Base-by-base conservation (phyloP, 1,140 invertebrate genomes). In the Drosophila tropicalis region DNA sequence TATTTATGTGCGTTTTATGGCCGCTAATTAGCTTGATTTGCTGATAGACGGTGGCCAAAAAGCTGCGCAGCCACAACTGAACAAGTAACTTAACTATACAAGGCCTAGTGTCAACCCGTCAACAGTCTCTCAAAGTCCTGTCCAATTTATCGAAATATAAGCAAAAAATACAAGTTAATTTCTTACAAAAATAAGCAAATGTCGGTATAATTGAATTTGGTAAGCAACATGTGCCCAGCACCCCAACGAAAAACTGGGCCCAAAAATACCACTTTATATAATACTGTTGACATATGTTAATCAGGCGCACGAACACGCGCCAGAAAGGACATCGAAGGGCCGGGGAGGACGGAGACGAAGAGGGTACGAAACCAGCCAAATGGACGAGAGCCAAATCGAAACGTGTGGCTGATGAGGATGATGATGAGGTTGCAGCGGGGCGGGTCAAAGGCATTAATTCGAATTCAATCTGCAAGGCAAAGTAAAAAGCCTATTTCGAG, bases 221-320 rank as follows among this genome's bases (percentile, higher is more conserved):
- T 70, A 64, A 71, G 73, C 67, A 77, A 70, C 68, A 74, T 74
- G 67, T 69, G 66, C 40, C 63, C 73, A 57, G 60, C 56, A 62
- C 29, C 15, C 40, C 51, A 34, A 29, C 71, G 62, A 60, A 62
- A 29, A 79, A 80, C 62, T 70, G 74, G 58, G 76, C 51, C 64
- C 77, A 70, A 67, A 80, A 86, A 83, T 89, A 84, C 80, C 84
- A 89, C 85, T 89, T 89, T 89, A 89, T 89, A 84, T 89, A 86
- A 91, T 90, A 90, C 90, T 91, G 90, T 91, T 91, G 90, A 91
- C 90, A 91, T 91, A 91, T 91, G 90, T 91, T 91, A 91, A 91
- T 91, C 86, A 91, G 90, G 86, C 90, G 83, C 71, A 91, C 86
- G 90, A 86, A 84, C 84, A 87, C 84, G 79, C 84, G 84, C 60